Evolutionary conservation across 1,140 invertebrate species (phyloP).

Genomic region (Microvelia longipes): DNA sequence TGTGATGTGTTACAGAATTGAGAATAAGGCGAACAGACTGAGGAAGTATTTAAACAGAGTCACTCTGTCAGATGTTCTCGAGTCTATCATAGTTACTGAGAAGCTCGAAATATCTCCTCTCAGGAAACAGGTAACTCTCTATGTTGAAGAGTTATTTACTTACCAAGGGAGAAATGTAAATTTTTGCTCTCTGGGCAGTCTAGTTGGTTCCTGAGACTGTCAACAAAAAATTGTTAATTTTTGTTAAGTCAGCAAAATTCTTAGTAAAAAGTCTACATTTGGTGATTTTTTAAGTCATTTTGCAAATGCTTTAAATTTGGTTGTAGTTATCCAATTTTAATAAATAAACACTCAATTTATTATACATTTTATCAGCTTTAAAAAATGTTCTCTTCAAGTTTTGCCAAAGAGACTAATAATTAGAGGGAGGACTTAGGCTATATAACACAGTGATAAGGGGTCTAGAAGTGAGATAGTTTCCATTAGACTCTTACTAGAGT

Average conservation of each 20-base stretch:
- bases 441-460: no score
- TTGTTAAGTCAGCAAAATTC: neutral
- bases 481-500: no score
- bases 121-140: slow-evolving; percentile 22
- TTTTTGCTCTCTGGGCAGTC: neutral
- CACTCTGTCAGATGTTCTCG: slow-evolving; percentile 57
- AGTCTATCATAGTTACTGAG: slow-evolving; percentile 51
- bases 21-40: slow-evolving; percentile 48
- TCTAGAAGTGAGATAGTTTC: no score
- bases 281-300: neutral
- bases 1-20: slow-evolving; percentile 29
- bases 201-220: neutral
- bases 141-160: neutral
- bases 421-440: no score
- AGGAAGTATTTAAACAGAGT: slow-evolving; percentile 57
- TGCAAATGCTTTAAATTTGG: neutral
- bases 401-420: no score
- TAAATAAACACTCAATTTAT: no score
- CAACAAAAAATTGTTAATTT: neutral
- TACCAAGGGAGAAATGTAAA: neutral
- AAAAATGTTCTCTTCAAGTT: no score
- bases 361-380: no score
- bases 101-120: slow-evolving; percentile 38
- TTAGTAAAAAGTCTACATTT: neutral
- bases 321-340: no score